Percentiles rank a stretch among this genome's conserved stretches.
phyloP scores from a whole-genome alignment of 1,140 invertebrate genomes.

The Diuraphis noxia region DNA sequence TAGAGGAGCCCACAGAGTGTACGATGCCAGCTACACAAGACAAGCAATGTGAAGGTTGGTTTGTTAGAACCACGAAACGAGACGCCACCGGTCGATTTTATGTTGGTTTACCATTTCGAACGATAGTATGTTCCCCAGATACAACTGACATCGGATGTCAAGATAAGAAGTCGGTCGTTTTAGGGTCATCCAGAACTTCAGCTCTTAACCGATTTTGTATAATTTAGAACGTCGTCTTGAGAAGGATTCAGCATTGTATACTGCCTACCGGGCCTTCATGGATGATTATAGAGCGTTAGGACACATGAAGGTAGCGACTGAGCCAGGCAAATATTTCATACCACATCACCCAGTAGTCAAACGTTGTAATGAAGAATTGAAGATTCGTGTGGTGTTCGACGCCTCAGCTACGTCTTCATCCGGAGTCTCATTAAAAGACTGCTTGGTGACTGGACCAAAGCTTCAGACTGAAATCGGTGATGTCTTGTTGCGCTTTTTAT shows the following conservation, averaged over 20 bases:
- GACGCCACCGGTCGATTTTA: not conserved
- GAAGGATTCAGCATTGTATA: slow-evolving; percentile 56
- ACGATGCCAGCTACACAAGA: not conserved
- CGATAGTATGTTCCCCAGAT: not conserved
- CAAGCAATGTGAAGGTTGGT: slow-evolving; percentile 6
- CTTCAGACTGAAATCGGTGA: slow-evolving; percentile 58
- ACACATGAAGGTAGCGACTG: not conserved
- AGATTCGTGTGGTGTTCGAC: slow-evolving; percentile 60
- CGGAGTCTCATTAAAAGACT: slow-evolving; percentile 58
- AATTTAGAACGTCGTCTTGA: slow-evolving; percentile 57
- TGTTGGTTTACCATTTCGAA: not conserved
- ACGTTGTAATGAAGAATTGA: slow-evolving; percentile 54
- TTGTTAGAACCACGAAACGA: not conserved
- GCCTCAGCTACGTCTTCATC: slow-evolving; percentile 56
- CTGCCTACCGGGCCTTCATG: slow-evolving; percentile 59
- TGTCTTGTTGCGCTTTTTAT: slow-evolving; percentile 55
- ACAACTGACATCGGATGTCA: not conserved
- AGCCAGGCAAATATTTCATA: slow-evolving; percentile 40
- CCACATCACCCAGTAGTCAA: slow-evolving; percentile 54
- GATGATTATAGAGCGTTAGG: not conserved
- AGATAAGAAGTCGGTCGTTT: not conserved
- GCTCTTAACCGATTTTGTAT: slow-evolving; percentile 54
- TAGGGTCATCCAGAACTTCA: slow-evolving; percentile 54
- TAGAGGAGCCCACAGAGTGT: not conserved
- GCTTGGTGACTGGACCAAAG: slow-evolving; percentile 57